Base-by-base conservation (phyloP, 2,888 invertebrate genomes). In the Mesoligia furuncula region DNA sequence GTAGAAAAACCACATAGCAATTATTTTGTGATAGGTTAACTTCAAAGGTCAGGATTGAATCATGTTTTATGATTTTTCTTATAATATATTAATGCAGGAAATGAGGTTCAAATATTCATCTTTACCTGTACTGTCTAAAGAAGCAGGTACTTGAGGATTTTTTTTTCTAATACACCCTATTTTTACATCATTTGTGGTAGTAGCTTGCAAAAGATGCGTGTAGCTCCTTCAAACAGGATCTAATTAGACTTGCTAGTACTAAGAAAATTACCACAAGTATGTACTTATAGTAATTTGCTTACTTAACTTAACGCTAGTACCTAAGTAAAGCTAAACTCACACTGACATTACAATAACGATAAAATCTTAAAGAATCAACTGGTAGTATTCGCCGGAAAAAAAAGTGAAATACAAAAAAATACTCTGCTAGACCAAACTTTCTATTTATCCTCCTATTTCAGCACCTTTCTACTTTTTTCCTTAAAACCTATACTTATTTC, bases 1-100 rank as follows among this genome's bases (percentile, higher is more conserved):
- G 17, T n/a, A 75, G 61, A 73, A 75, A 85, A 90, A 90, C 84
- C 77, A 77, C 77, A 69, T 79, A 67, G 77, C 76, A 80, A 81
- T 79, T 82, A 74, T 85, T 74, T 48, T 85, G 72, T 36, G 70
- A 69, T 54, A 69, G 51, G 73, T 74, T 78, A 67, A 27, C 48
- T 27, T 39, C 24, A 85, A 83, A 85, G 87, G 84, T 80, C 73
- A 86, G 27, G 75, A n/a, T 59, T 69, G 15, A 81, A 64, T 75
- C 62, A 45, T 70, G 51, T 36, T 62, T 51, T 20, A 64, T 62
- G 48, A 39, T 69, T 70, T 42, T 69, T 42, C 27, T 36, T 36
- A 20, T 51, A 17, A 36, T 36, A 36, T 36, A 62, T 64, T 1
- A 54, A 75, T 20, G 45, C 36, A 68, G 64, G 71, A 45, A 54